Conservation (phyloP, 2,797 vertebrate species). For the Sebastiscus albofasciatus region DNA sequence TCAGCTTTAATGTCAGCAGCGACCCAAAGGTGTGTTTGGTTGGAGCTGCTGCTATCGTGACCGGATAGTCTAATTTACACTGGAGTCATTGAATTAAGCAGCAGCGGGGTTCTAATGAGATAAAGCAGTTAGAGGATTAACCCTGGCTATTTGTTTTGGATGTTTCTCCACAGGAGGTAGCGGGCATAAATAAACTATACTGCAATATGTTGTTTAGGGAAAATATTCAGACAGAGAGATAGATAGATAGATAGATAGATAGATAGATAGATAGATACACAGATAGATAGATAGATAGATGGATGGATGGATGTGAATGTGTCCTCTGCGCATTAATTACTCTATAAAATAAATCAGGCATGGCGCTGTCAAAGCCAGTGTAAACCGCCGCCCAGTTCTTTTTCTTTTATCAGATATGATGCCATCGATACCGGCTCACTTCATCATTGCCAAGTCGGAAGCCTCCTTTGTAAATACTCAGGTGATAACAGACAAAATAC, state of each 20-base stretch:
- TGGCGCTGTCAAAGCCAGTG: constrained; percentile 1
- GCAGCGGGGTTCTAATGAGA: constrained; percentile 78
- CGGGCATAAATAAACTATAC: constrained; percentile 64
- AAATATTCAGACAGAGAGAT: constrained; percentile 4
- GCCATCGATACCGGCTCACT: constrained; percentile 69
- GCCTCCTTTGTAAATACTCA: constrained; percentile 80
- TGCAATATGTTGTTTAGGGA: constrained; percentile 4
- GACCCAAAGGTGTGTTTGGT: constrained; percentile 64
- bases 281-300: constrained; percentile 20
- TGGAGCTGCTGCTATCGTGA: constrained; percentile 53
- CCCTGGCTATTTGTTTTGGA: constrained; percentile 75
- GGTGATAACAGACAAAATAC: constrained; percentile 86
- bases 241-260: not conserved
- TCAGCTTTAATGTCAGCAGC: constrained; percentile 69
- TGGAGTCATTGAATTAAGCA: constrained; percentile 65
- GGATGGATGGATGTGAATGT: constrained; percentile 1
- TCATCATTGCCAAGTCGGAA: constrained; percentile 82
- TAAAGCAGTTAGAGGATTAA: constrained; percentile 76
- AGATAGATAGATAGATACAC: not conserved
- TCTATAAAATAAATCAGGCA: not conserved
- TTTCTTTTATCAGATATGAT: constrained; percentile 73
- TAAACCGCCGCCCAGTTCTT: constrained; percentile 20
- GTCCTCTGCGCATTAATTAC: not conserved
- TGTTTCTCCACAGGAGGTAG: constrained; percentile 73
- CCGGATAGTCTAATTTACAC: constrained; percentile 80